These are phyloP conservation scores for Tipula unca DNA, from an alignment of 2,888 invertebrate genomes.

Conservation along the genomic window DNA sequence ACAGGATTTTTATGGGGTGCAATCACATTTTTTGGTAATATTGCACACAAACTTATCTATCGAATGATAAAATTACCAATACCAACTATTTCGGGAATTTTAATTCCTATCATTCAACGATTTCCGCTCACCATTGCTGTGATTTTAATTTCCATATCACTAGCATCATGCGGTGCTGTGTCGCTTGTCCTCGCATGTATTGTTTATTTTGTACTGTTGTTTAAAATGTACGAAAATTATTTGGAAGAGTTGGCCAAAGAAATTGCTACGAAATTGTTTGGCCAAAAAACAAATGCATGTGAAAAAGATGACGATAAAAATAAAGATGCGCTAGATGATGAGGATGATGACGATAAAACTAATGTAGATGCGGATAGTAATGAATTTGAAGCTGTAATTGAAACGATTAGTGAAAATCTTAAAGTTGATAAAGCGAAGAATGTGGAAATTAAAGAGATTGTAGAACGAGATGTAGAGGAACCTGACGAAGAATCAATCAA, in stretches of 20 bases:
- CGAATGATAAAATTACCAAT: conserved; percentile 42
- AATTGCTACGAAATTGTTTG: conserved; percentile 31
- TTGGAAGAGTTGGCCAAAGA: conserved; percentile 48
- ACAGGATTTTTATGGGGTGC: conserved; percentile 47
- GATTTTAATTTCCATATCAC: conserved; percentile 52
- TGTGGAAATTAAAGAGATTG: background rate
- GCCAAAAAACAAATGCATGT: conserved; percentile 22
- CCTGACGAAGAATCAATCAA: background rate
- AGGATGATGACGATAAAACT: background rate
- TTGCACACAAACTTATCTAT: conserved; percentile 47
- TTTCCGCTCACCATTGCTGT: conserved; percentile 60
- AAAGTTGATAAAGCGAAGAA: background rate
- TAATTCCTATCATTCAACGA: conserved; percentile 56
- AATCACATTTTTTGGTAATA: conserved; percentile 59
- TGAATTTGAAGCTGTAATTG: background rate
- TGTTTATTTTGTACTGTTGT: conserved; percentile 61
- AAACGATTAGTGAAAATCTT: background rate
- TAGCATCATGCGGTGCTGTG: conserved; percentile 65
- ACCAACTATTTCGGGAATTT: conserved; percentile 36
- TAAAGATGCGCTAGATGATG: background rate
- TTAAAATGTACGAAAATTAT: conserved; percentile 59
- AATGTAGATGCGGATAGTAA: background rate
- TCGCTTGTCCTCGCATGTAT: conserved; percentile 55
- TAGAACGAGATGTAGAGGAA: background rate
- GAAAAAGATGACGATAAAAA: conserved; percentile 23